These are phyloP conservation scores for Distichodus sexfasciatus DNA, from an alignment of 2,797 vertebrate genomes.

Conservation along the genomic window DNA sequence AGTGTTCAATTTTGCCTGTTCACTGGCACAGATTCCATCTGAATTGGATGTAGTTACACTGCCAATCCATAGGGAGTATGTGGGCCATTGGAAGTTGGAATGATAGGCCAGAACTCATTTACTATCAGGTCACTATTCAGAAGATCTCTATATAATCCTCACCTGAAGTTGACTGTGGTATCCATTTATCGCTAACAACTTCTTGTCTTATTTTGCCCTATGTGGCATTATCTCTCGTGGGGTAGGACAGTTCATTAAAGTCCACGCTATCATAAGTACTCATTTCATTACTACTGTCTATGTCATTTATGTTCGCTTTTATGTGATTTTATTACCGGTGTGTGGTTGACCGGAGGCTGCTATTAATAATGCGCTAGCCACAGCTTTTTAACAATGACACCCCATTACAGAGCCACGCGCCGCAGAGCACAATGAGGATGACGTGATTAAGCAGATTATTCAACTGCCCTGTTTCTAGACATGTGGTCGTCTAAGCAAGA, in stretches of 20 bases:
- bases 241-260: conserved; percentile 62
- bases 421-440: conserved; percentile 67
- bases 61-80: too few relatives aligned
- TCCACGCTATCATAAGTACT: conserved; percentile 62
- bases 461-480: conserved; percentile 37
- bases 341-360: conserved; percentile 67
- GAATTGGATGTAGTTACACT: too few relatives aligned
- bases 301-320: conserved; percentile 71
- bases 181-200: conserved; percentile 27
- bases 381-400: conserved; percentile 75
- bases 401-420: conserved; percentile 69
- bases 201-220: conserved; percentile 69
- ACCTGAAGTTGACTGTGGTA: conserved; percentile 9
- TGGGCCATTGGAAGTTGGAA: not conserved
- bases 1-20: too few relatives aligned
- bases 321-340: conserved; percentile 72
- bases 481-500: conserved; percentile 21
- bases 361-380: conserved; percentile 73
- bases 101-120: too few relatives aligned
- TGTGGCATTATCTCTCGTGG: conserved; percentile 63
- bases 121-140: conserved; percentile 7
- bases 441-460: conserved; percentile 78
- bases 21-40: too few relatives aligned
- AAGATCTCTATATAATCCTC: not conserved
- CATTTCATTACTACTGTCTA: conserved; percentile 72